These are phyloP conservation scores for Limnephilus lunatus DNA, from an alignment of 2,888 invertebrate species.

Conservation along the genomic window DNA sequence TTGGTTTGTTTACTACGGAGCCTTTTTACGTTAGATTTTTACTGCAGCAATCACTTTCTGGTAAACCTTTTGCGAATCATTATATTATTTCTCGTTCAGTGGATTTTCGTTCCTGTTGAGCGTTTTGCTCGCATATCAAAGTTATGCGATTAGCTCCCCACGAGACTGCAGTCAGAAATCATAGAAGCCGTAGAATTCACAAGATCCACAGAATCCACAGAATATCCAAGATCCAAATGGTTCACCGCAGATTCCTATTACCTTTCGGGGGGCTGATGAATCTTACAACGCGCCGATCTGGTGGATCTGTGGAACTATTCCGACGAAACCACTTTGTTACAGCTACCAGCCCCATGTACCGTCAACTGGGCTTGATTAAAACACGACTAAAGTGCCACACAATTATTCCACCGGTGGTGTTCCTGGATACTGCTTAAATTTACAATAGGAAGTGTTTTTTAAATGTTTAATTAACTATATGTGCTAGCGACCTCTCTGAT, in stretches of 20 bases:
- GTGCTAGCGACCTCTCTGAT: too few species aligned
- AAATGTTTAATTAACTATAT: too few species aligned
- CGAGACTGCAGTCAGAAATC: neutral
- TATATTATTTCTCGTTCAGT: neutral
- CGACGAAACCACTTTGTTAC: constrained; percentile 15
- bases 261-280: neutral
- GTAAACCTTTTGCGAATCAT: neutral
- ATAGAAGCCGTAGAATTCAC: neutral
- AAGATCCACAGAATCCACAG: neutral
- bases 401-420: neutral
- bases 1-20: too few species aligned
- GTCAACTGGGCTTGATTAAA: constrained; percentile 10
- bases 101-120: neutral
- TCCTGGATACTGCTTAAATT: neutral
- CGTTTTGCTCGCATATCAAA: constrained; percentile 12
- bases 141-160: constrained; percentile 12
- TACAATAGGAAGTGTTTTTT: neutral
- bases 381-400: neutral
- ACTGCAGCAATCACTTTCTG: neutral
- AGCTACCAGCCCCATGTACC: neutral
- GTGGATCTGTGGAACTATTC: constrained; percentile 1
- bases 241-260: constrained; percentile 34
- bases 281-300: neutral
- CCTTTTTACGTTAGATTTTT: too few species aligned
- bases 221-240: neutral